Evolutionary conservation across 2,888 invertebrate genomes (phyloP), one percentile per base, ranked within the genome.

Genomic region (Drosophila pseudotalamancana): DNA sequence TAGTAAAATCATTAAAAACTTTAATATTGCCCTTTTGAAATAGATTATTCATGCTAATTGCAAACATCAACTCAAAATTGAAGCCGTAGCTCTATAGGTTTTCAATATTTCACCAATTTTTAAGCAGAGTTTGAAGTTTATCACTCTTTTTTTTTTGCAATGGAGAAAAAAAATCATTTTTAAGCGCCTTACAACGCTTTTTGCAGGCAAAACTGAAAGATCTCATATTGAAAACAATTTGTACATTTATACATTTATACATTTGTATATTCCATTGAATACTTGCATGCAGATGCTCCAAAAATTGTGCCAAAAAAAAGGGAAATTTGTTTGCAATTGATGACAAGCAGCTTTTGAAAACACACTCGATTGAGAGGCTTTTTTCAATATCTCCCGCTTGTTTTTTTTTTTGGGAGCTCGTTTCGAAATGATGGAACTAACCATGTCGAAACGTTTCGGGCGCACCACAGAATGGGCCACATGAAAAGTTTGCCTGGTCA

Each of bases 401-500:
- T 53, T 43, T 18, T 19, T 9, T 21, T 16, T 23, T 14, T 11
- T 6, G 19, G 4, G 8, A 9, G 23, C 12, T 19, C 14, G 18
- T 9, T 23, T 16, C 40, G 31, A 55, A 50, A 63, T 77, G 77
- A 77, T 65, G 53, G 53, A 77, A 57, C 46, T 48, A 77, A 59
- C 77, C 72, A 72, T 59, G 51, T 55, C 21, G 55, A 57, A 55
- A 21, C 72, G 57, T 64, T 76, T n/a, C n/a, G 55, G 72, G 66
- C 40, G 77, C 53, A 48, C 77, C 72, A 57, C 72, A 53, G 61
- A 72, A 73, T 61, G 73, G 72, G 68, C 54, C 72, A 67, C 46
- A 72, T 55, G 57, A 77, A 77, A 73, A 61, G 48, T 72, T 73
- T 57, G 57, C 21, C 48, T 50, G 67, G 73, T 67, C 77, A 72